Evolutionary conservation across 2,888 invertebrate species (phyloP).

Genomic region (Syrista parreyssii): DNA sequence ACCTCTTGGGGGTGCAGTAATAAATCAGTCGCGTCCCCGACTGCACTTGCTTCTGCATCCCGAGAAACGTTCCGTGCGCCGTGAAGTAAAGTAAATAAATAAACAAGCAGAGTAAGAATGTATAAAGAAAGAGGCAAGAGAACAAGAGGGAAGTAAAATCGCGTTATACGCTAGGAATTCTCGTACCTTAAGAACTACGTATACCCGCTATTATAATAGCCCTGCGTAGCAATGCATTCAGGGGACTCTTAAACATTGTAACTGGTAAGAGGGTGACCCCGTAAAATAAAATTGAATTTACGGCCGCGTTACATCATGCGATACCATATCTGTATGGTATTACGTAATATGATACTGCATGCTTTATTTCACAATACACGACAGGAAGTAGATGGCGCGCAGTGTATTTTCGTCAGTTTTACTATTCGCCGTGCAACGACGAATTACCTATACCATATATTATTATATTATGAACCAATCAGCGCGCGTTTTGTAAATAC

Average conservation of each 20-base stretch:
- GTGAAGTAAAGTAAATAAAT: background rate
- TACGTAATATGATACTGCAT: no score
- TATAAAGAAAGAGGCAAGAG: background rate
- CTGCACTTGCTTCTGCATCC: slow-evolving; percentile 17
- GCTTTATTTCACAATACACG: background rate
- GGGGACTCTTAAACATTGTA: background rate
- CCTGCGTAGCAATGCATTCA: background rate
- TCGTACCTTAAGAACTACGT: background rate
- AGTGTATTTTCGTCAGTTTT: background rate
- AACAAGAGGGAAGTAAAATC: background rate
- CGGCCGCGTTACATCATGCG: background rate
- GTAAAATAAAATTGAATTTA: background rate
- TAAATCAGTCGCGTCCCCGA: slow-evolving; percentile 40
- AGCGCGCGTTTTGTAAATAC: background rate
- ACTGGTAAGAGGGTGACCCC: background rate
- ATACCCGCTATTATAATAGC: background rate
- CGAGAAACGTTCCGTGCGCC: background rate
- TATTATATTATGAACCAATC: background rate
- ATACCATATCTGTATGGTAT: background rate
- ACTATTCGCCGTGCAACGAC: background rate
- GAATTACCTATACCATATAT: background rate
- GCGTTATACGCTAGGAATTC: background rate
- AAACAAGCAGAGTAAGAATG: background rate
- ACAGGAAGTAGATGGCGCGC: background rate
- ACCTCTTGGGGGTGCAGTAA: slow-evolving; percentile 33